phyloP scores from a whole-genome alignment of 2,797 vertebrate genomes.

The Sebastes melanostomus region DNA sequence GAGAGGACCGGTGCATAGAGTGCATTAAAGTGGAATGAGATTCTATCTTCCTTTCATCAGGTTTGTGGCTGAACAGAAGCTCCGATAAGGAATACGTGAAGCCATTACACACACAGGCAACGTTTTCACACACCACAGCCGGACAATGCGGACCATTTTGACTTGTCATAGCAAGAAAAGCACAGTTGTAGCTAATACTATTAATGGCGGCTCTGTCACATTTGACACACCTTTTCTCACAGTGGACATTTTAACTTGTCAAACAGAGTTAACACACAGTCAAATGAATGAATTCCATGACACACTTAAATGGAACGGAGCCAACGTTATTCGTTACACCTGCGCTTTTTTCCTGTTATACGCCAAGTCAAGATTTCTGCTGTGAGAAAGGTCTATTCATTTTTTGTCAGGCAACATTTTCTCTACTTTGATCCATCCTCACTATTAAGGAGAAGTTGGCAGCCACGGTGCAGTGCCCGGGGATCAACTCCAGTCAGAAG shows the following conservation, averaged over 20 bases:
- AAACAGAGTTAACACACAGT: not conserved
- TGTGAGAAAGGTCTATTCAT: not conserved
- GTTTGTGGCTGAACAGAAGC: conserved; percentile 41
- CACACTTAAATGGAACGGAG: not conserved
- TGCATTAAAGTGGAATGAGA: conserved; percentile 56
- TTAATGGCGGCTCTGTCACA: not conserved
- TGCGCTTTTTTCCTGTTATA: not conserved
- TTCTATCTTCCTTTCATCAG: conserved; percentile 61
- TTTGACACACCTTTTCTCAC: not conserved
- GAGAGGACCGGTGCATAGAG: conserved; percentile 21
- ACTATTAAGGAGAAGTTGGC: not conserved
- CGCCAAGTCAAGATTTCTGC: not conserved
- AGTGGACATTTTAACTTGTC: not conserved
- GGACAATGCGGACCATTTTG: conserved; percentile 8
- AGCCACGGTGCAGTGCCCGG: not conserved
- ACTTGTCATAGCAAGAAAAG: not conserved
- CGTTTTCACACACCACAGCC: conserved; percentile 29
- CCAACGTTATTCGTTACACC: conserved; percentile 2
- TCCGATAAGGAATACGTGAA: conserved; percentile 59
- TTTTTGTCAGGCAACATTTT: conserved; percentile 1
- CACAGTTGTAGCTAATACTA: not conserved
- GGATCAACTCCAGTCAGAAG: conserved; percentile 2
- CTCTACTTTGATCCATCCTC: conserved; percentile 17
- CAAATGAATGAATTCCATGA: not conserved
- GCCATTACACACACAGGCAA: conserved; percentile 22